A percentile compares a stretch with the other conserved stretches of the same genome.
Conservation (phyloP, 2,797 vertebrate species). For the Melanotaenia trifasciata region DNA sequence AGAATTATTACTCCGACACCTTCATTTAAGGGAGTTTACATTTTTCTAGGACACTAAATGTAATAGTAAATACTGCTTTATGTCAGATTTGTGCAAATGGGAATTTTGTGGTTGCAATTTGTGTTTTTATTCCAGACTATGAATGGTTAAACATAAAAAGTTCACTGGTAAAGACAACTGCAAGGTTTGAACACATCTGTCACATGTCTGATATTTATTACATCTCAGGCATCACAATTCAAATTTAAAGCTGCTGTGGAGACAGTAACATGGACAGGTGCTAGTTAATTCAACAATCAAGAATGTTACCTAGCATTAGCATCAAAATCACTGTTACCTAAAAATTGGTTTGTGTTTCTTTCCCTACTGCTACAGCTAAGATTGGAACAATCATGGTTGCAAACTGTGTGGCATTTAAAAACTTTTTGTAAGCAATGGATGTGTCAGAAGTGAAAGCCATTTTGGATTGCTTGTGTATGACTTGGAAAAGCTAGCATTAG, state of each 20-base stretch:
- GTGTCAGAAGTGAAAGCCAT: background rate
- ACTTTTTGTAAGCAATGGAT: background rate
- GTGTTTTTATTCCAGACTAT: background rate
- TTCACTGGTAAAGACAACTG: background rate
- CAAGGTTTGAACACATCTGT: too few relatives aligned
- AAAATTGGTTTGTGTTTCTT: too few relatives aligned
- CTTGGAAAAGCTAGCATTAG: too few relatives aligned
- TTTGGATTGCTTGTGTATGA: too few relatives aligned
- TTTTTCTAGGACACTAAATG: background rate
- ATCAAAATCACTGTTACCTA: too few relatives aligned
- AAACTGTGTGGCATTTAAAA: too few relatives aligned
- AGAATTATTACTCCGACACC: constrained; percentile 20
- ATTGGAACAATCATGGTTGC: too few relatives aligned
- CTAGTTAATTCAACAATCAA: background rate
- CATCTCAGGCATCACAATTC: background rate
- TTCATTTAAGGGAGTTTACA: constrained; percentile 16
- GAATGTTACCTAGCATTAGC: background rate
- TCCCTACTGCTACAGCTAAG: background rate
- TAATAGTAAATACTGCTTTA: constrained; percentile 1
- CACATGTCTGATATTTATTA: background rate
- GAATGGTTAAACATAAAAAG: background rate
- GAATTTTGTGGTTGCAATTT: background rate
- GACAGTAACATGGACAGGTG: background rate
- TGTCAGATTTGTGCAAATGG: constrained; percentile 1
- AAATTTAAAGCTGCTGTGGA: background rate